Percentiles rank a stretch among this genome's conserved stretches.
These are phyloP conservation scores for Halcyon leucocephala DNA, from an alignment of 2,797 vertebrate genomes.

Conservation along the genomic window DNA sequence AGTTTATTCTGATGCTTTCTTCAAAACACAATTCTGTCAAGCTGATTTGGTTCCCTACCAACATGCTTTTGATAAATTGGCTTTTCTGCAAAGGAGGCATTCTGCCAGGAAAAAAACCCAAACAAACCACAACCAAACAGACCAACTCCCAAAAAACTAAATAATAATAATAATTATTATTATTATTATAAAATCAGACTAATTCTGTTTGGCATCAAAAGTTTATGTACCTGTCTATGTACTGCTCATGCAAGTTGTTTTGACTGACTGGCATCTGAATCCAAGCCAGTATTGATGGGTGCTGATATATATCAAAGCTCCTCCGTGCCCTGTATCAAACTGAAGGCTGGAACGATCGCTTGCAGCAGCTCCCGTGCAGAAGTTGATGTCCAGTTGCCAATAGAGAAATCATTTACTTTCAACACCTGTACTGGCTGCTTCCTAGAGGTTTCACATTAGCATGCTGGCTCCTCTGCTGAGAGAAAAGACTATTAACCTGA, in stretches of 20 bases:
- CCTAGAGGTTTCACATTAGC: neutral
- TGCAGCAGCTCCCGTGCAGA: neutral
- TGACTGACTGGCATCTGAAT: neutral
- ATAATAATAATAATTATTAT: no score
- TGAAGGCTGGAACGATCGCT: neutral
- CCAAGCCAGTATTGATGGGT: neutral
- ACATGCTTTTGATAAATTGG: neutral
- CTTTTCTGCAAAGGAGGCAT: neutral
- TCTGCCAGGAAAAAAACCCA: neutral
- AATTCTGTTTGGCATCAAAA: neutral
- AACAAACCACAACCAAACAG: neutral
- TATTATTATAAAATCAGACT: neutral
- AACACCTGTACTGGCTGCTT: neutral
- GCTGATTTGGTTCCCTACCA: neutral
- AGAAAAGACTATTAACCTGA: slow-evolving; percentile 7
- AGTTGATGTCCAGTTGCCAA: neutral
- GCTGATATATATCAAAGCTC: neutral
- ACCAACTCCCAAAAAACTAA: neutral
- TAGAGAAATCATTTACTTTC: slow-evolving; percentile 47
- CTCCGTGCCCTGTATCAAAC: neutral
- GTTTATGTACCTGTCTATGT: neutral
- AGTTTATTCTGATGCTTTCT: neutral
- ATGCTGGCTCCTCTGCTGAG: neutral
- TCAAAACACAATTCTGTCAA: neutral
- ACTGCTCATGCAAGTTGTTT: neutral